A percentile compares a stretch with the other conserved stretches of the same genome.
These are phyloP conservation scores for Nyleta sp. DNA, from an alignment of 2,888 invertebrate species.

Conservation along the genomic window DNA sequence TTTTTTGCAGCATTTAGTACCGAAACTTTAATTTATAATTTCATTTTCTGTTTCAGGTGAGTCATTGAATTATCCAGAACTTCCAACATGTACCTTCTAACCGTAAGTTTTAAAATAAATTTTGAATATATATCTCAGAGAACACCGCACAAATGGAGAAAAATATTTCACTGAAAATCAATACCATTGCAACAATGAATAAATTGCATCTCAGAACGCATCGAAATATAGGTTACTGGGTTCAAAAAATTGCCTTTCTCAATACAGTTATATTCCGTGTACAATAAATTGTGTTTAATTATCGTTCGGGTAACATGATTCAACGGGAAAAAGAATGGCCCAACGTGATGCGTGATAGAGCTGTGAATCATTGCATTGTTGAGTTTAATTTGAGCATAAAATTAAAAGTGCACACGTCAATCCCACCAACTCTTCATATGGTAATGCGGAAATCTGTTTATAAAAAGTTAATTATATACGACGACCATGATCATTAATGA, in stretches of 20 bases:
- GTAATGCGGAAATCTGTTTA: constrained; percentile 2
- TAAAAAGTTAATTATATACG: constrained; percentile 18
- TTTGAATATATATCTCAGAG: background rate
- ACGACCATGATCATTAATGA: constrained; percentile 8
- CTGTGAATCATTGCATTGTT: constrained; percentile 2
- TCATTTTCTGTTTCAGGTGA: constrained; percentile 24
- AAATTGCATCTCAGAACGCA: background rate
- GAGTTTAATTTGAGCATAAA: constrained; percentile 9
- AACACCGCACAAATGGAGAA: background rate
- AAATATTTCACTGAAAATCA: constrained; percentile 4
- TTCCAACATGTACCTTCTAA: background rate
- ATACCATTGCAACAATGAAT: background rate
- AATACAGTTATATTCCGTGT: background rate
- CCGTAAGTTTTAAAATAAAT: constrained; percentile 5
- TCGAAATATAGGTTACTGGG: constrained; percentile 8
- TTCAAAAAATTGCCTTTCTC: background rate
- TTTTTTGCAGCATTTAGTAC: background rate
- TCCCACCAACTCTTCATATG: background rate
- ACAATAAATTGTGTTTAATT: background rate
- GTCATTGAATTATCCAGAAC: background rate
- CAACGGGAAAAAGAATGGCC: background rate
- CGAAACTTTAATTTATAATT: background rate
- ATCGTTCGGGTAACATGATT: background rate
- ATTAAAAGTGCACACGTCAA: background rate
- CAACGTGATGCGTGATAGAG: background rate